phyloP scores from a whole-genome alignment of 2,113 vertebrate genomes.

The Mastomys coucha region DNA sequence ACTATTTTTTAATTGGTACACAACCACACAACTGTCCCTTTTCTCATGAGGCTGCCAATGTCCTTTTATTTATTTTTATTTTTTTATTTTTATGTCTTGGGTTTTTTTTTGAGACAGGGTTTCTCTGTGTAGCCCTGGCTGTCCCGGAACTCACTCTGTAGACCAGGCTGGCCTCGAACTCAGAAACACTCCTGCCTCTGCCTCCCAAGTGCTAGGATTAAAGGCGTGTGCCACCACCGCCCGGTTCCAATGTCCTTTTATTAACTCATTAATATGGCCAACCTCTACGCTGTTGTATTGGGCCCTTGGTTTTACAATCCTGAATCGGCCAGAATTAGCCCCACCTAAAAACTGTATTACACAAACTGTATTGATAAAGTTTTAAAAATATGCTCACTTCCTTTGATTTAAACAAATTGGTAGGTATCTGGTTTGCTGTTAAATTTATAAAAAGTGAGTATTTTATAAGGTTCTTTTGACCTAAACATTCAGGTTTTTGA shows the following conservation, averaged over 20 bases:
- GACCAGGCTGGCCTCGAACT: too few relatives aligned
- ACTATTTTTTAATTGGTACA: constrained; percentile 23
- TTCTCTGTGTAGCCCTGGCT: too few relatives aligned
- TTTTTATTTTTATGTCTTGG: too few relatives aligned
- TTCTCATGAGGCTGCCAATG: neutral
- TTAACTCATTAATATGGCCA: neutral
- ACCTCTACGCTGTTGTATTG: neutral
- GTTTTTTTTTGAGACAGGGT: too few relatives aligned
- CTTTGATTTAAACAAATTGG: constrained; percentile 6
- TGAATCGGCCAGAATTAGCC: neutral
- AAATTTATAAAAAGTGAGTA: neutral
- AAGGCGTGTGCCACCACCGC: too few relatives aligned
- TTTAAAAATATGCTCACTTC: neutral
- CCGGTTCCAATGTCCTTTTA: neutral
- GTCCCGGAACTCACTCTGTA: too few relatives aligned
- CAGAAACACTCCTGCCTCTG: too few relatives aligned
- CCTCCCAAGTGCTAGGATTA: too few relatives aligned
- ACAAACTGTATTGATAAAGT: neutral
- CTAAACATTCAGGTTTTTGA: neutral
- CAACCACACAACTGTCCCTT: neutral
- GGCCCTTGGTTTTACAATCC: neutral
- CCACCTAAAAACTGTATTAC: neutral
- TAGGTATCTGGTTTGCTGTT: neutral
- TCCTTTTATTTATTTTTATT: neutral
- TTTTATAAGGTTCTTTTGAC: constrained; percentile 4